Evolutionary conservation across 2,113 vertebrate genomes (phyloP).

Genomic region (Oreochromis tanganicae): DNA sequence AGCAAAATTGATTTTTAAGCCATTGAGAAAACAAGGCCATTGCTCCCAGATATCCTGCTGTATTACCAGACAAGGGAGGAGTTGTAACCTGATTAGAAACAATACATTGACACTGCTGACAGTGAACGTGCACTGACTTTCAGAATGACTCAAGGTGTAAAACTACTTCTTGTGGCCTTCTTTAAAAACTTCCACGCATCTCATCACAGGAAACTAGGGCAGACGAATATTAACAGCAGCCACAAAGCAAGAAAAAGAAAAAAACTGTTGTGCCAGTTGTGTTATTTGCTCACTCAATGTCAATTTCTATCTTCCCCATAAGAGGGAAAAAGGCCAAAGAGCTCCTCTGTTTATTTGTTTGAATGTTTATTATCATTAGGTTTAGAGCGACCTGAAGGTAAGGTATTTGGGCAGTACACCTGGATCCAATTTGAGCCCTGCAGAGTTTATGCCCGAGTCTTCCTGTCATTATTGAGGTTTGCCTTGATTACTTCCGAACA

Average conservation of each 20-base stretch:
- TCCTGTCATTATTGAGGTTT: neutral
- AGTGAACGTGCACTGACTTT: neutral
- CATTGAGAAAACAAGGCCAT: neutral
- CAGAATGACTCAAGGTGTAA: slow-evolving; percentile 4
- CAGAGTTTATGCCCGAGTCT: slow-evolving; percentile 26
- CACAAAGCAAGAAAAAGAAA: neutral
- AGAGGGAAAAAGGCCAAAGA: neutral
- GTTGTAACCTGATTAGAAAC: slow-evolving; percentile 35
- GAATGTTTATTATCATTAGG: slow-evolving; percentile 18
- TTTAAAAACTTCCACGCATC: slow-evolving; percentile 9
- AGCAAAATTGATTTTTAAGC: neutral
- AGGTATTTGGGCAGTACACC: slow-evolving; percentile 46
- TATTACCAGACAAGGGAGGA: neutral
- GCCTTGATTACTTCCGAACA: slow-evolving; percentile 34
- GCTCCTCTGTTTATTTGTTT: slow-evolving; percentile 10
- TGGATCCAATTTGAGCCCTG: slow-evolving; percentile 43
- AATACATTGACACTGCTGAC: neutral
- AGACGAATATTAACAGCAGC: slow-evolving; percentile 28
- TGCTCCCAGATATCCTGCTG: neutral
- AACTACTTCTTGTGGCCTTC: slow-evolving; percentile 6
- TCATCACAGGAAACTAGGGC: slow-evolving; percentile 23
- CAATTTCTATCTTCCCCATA: neutral
- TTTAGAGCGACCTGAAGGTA: slow-evolving; percentile 1
- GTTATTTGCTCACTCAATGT: slow-evolving; percentile 15
- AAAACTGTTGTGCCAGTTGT: neutral